phyloP scores from a whole-genome alignment of 2,797 vertebrate species.

The Poeciliopsis presidionis region DNA sequence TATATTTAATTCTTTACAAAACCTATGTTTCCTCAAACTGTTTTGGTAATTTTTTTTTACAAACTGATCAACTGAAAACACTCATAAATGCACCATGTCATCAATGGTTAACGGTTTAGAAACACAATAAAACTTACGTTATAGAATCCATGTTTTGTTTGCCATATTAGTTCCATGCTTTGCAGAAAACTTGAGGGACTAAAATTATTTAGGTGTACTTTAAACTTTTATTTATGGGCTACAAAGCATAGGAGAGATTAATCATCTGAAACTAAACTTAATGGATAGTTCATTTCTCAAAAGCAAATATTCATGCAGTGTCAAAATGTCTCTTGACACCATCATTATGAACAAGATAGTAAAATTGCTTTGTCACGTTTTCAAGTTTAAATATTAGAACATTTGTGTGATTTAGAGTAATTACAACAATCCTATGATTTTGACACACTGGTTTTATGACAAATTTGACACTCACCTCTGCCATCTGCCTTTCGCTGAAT shows the following conservation, averaged over 20 bases:
- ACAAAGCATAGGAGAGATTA: background rate
- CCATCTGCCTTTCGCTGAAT: conserved; percentile 12
- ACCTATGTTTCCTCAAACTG: background rate
- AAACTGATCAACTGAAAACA: background rate
- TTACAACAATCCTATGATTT: background rate
- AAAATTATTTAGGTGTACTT: background rate
- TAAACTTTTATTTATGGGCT: too few species aligned
- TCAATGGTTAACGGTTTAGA: background rate
- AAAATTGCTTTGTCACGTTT: background rate
- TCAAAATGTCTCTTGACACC: background rate
- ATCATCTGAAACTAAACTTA: background rate
- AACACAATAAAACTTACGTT: background rate
- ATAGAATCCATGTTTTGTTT: background rate
- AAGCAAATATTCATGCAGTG: background rate
- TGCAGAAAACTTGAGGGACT: background rate
- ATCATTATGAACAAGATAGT: background rate
- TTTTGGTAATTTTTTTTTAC: background rate
- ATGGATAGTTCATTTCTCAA: background rate
- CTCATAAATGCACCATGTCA: background rate
- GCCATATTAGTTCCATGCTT: background rate
- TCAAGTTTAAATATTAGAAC: background rate
- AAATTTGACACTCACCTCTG: conserved; percentile 10
- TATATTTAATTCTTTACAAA: background rate
- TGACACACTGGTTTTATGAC: background rate
- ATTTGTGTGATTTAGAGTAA: background rate